A percentile compares a stretch with the other conserved stretches of the same genome.
Conservation (phyloP, 2,888 invertebrate genomes). For the Pyrochroa serraticornis region DNA sequence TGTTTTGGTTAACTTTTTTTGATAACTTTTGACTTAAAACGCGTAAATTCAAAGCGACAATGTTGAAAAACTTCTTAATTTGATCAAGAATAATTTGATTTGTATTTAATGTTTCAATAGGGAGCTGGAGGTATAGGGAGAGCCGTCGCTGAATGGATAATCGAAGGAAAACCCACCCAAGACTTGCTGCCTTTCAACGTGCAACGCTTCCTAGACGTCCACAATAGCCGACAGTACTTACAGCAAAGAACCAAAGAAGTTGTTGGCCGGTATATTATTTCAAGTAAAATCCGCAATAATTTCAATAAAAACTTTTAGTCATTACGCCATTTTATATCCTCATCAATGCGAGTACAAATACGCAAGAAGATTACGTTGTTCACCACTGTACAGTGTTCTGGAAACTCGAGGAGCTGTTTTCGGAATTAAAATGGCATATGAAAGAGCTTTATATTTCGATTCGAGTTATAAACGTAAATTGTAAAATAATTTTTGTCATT, state of each 20-base stretch:
- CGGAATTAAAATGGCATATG: conserved; percentile 74
- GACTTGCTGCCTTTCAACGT: conserved; percentile 69
- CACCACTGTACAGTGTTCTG: conserved; percentile 71
- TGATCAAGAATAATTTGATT: conserved; percentile 14
- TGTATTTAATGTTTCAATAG: conserved; percentile 32
- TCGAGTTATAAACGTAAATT: conserved; percentile 61
- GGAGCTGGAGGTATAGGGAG: conserved; percentile 75
- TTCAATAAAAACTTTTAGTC: conserved; percentile 50
- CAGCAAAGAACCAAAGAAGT: conserved; percentile 69
- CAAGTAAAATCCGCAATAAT: conserved; percentile 1
- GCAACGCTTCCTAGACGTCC: conserved; percentile 69
- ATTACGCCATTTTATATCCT: conserved; percentile 64
- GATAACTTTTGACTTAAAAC: too few relatives aligned
- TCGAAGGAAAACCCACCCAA: conserved; percentile 67
- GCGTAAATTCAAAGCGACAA: too few relatives aligned
- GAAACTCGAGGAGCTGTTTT: conserved; percentile 70
- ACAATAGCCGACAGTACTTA: conserved; percentile 68
- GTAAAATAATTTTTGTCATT: neutral
- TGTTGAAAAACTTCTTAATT: too few relatives aligned
- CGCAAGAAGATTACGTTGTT: conserved; percentile 68
- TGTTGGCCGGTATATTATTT: conserved; percentile 61
- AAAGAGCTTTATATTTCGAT: conserved; percentile 73
- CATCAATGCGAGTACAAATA: conserved; percentile 67
- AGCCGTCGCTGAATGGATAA: conserved; percentile 72
- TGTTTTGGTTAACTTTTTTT: too few relatives aligned